Base-by-base conservation (phyloP, 2,113 vertebrate species). In the Zosterops hypoxanthus region DNA sequence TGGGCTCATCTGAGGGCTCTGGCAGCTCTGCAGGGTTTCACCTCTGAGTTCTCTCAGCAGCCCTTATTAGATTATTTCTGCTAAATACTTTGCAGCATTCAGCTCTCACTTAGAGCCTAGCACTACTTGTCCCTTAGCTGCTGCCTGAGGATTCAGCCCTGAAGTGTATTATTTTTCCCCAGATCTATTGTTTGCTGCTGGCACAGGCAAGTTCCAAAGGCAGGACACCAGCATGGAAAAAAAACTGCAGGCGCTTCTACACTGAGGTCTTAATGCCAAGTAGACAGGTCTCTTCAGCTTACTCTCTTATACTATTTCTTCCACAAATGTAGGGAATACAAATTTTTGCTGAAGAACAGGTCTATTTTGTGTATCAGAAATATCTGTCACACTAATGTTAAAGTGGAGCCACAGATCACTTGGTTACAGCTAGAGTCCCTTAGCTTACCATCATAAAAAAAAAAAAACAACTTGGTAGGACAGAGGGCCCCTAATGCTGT, bases 311-410 rank as follows among this genome's bases (percentile, higher is more conserved):
- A 20, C 28, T 92, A 17, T 92, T 91, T 87, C 41, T 73, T 90
- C 33, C 52, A 44, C 24, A 28, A 50, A 96, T 77, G 50, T 14
- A n/a, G 12, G 21, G 72, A 79, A 90, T 64, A 49, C 52, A 61
- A 81, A 63, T 47, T 94, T 70, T 94, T 94, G 17, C 72, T 95
- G 92, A 91, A 88, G 81, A 91, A 76, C 61, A 76, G 61, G 34
- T 91, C 71, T 63, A 31, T 96, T 97, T 97, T 94, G 57, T 90
- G 56, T 82, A 83, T 90, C 69, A 95, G 72, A 92, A 94, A 81
- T 86, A 63, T 2, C 8, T 53, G 81, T 61, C 79, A 53, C 70
- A 71, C 65, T 72, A 90, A 41, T 64, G 66, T 22, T 41, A 42
- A 88, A 77, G 64, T 22, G 12, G 28, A 71, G 66, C 29, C 65